Base-by-base conservation (phyloP, 2,888 invertebrate species). In the Epicampocera succincta region DNA sequence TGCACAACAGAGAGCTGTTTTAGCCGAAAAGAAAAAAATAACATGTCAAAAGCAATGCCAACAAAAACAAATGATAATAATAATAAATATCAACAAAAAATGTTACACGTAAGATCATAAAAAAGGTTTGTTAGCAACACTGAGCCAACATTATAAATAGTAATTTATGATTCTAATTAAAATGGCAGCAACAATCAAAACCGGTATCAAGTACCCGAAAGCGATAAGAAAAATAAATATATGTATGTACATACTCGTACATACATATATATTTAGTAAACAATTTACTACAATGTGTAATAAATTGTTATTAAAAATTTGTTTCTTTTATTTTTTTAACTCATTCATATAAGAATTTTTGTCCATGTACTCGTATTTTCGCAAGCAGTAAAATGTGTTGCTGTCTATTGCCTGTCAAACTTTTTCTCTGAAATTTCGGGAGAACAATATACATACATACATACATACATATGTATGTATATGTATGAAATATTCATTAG, bases 161-260 rank as follows among this genome's bases (percentile, higher is more conserved):
- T 80, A 33, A 76, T 76, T 72, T 72, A 48, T 52, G 74, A 76
- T 76, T 66, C 15, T 60, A 19, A 69, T 78, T 73, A 38, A 15
- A 52, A 21, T 33, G 61, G 48, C 44, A 52, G 33, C 52, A 61
- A 19, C 56, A 42, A 60, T 29, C 60, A 60, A 50, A 52, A 69
- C 21, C 73, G 6, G 12, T 61, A 63, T 17, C 25, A 63, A 33
- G n/a, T 15, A 44, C 42, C 13, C 50, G 42, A 52, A 19, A 42
- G 33, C 48, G 61, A 1, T 60, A 13, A 58, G 60, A 42, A 17
- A 17, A 19, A 21, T 42, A 68, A 69, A 50, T 38, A 65, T 33
- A 25, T 25, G 5, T 25, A n/a, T n/a, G n/a, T 25, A 5, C 25
- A 25, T 25, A 3, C 3, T 5, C 46, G 72, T 63, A 72, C 75